Evolutionary conservation across 2,113 vertebrate species (phyloP).

Genomic region (Melanerpes aurifrons): DNA sequence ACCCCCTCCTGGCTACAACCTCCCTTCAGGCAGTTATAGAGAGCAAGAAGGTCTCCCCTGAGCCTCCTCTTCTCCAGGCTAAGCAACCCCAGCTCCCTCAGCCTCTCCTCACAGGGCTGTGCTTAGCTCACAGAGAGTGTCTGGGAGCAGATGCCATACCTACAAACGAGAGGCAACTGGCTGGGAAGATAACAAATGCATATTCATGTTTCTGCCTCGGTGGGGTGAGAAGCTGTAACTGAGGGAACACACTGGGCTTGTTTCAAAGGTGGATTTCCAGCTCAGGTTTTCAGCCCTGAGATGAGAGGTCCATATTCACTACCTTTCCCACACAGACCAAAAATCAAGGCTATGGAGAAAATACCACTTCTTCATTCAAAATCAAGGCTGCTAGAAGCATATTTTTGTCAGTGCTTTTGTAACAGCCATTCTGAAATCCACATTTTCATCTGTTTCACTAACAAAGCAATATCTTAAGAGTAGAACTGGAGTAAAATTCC

Average conservation of each 20-base stretch:
- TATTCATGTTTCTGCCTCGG: not conserved
- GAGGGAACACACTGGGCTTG: accelerated
- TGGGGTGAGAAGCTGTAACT: not conserved
- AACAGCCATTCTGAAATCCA: not conserved
- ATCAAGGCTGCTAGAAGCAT: not conserved
- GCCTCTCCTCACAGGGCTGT: too few relatives aligned
- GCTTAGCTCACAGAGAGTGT: not conserved
- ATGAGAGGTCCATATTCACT: not conserved
- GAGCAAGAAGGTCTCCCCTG: too few relatives aligned
- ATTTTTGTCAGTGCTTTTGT: not conserved
- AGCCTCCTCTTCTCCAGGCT: too few relatives aligned
- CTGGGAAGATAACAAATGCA: not conserved
- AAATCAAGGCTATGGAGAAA: not conserved
- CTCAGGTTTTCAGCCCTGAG: not conserved
- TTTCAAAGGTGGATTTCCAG: not conserved
- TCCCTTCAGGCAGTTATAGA: too few relatives aligned
- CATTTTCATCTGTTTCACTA: not conserved
- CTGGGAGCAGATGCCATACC: not conserved
- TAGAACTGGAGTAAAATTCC: slow-evolving; percentile 2
- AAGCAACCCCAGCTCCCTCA: too few relatives aligned
- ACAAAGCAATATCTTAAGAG: not conserved
- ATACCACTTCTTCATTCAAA: not conserved
- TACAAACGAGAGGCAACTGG: not conserved
- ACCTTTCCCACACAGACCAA: not conserved
- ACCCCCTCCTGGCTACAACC: too few relatives aligned